Evolutionary conservation across 2,113 vertebrate genomes (phyloP), one percentile per base, ranked within the genome.

Genomic region (Melanostigma gelatinosum): DNA sequence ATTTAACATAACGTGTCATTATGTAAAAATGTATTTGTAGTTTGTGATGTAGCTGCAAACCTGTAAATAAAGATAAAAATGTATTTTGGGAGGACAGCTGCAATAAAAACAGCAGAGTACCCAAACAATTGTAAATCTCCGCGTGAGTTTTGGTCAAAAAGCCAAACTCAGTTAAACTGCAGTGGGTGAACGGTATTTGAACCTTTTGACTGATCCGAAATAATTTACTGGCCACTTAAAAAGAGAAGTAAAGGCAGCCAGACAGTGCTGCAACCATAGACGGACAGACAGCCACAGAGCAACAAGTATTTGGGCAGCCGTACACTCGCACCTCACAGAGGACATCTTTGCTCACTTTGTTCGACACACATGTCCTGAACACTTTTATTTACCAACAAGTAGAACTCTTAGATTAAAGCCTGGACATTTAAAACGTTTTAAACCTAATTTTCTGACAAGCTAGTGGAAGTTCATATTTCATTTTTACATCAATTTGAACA

Each of bases 41-140:
- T 29, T 52, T 40, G 9, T 75, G 40, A 24, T 69, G 52, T 22
- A 42, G 50, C 67, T 13, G 6, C 6, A 24, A n/a, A 55, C 15
- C n/a, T 57, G 29, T 0, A 29, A 29, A 29, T 80, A 24, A n/a
- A 34, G 44, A 32, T 50, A 34, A 38, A 73, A 73, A 71, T 22
- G 27, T 4, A 55, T 86, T 83, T 77, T 73, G 50, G 74, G 79
- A 80, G 29, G 70, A 80, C 69, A 75, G 34, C 0, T 4, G 50
- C 32, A 36, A 36, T 50, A 84, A 79, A 79, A 63, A 79, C 34
- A 76, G 38, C 22, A n/a, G 60, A 80, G 34, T 29, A 3, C 4
- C 55, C 46, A 50, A 72, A 64, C 62, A 80, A 77, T 48, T 18
- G 15, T 52, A 66, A 70, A 70, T 1, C 61, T 75, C 29, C n/a